Percentiles rank a stretch among this genome's conserved stretches.
Conservation (phyloP, 2,797 vertebrate genomes). For the Lacerta bilineata region DNA sequence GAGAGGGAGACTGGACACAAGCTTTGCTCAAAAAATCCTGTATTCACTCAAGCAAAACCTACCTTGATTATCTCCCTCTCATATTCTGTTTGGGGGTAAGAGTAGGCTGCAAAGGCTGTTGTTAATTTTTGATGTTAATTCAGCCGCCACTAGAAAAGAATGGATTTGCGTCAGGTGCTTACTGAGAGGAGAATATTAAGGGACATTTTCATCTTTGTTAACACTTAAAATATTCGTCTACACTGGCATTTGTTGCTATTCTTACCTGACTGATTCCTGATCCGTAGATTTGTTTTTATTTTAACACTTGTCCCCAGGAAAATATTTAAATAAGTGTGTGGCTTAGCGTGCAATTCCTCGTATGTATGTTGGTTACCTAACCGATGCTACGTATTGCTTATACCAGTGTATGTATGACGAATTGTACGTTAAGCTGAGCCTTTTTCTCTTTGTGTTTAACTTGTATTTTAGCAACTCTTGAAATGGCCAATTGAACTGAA, state of each 20-base stretch:
- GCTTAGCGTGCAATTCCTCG: slow-evolving; percentile 13
- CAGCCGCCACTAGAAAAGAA: no score
- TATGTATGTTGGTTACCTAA: slow-evolving; percentile 1
- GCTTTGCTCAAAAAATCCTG: no score
- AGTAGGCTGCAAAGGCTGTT: no score
- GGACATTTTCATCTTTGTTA: neutral
- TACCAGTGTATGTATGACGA: slow-evolving; percentile 15
- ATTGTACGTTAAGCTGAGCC: neutral
- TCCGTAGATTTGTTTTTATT: slow-evolving; percentile 27
- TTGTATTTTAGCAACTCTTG: slow-evolving; percentile 30
- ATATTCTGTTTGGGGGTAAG: no score
- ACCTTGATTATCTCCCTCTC: no score
- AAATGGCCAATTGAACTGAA: slow-evolving; percentile 26
- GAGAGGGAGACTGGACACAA: no score
- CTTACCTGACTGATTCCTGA: slow-evolving; percentile 39
- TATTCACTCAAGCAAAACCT: no score
- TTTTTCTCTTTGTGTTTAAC: slow-evolving; percentile 29
- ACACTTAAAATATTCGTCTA: neutral
- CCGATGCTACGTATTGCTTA: neutral
- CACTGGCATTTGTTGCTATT: slow-evolving; percentile 3
- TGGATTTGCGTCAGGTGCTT: no score
- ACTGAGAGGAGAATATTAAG: no score
- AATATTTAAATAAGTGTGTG: neutral
- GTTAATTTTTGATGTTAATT: no score
- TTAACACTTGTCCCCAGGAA: slow-evolving; percentile 22